Conservation (phyloP, 1,140 invertebrate genomes). For the Aphis craccivora region DNA sequence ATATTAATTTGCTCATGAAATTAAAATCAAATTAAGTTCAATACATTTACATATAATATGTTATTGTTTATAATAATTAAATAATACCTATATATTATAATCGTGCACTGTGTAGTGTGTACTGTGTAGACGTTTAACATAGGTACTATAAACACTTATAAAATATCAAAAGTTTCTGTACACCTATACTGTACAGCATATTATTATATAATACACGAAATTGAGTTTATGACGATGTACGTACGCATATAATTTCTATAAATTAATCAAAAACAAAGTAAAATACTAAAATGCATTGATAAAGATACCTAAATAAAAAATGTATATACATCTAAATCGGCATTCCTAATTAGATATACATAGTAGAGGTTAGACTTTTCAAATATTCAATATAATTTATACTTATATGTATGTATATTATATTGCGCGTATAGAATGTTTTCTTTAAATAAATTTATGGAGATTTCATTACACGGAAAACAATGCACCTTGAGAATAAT, state of each 20-base stretch:
- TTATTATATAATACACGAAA: not conserved
- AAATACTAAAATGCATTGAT: not conserved
- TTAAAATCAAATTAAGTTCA: not conserved
- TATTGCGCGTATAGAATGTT: not conserved
- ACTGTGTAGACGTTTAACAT: too few species aligned
- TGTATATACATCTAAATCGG: not conserved
- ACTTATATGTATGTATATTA: not conserved
- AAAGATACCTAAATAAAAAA: slow-evolving; percentile 8
- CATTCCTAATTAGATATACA: not conserved
- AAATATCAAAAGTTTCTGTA: not conserved
- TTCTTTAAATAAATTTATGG: slow-evolving; percentile 1
- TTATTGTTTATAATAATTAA: too few species aligned
- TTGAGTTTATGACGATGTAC: not conserved
- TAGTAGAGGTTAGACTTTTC: not conserved
- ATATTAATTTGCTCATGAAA: not conserved
- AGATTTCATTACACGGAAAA: slow-evolving; percentile 35
- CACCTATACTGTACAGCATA: not conserved
- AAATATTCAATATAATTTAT: slow-evolving; percentile 1
- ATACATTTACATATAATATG: too few species aligned
- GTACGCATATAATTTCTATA: not conserved
- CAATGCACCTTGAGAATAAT: slow-evolving; percentile 18
- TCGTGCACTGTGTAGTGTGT: too few species aligned
- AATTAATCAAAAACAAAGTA: not conserved
- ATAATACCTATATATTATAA: too few species aligned
- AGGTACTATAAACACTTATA: too few species aligned